A percentile compares a stretch with the other conserved stretches of the same genome.
Evolutionary conservation across 92 coral and sea anemone species (phyloP).

Genomic region (Umimayanthus chanpuru): DNA sequence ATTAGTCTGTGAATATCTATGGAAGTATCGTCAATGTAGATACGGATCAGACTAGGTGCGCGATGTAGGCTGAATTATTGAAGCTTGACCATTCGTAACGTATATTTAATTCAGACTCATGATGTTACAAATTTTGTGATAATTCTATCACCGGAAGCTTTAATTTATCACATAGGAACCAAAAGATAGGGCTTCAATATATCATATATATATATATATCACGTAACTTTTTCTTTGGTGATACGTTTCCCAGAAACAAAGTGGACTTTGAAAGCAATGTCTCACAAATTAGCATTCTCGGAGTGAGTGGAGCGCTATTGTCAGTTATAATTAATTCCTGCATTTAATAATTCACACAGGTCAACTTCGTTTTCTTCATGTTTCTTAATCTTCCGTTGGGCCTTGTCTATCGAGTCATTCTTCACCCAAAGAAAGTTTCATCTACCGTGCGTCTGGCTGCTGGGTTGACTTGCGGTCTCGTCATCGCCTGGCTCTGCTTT

Average conservation of each 20-base stretch:
- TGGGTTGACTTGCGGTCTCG: conserved; percentile 28
- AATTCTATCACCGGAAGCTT: neutral
- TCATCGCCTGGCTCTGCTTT: conserved; percentile 33
- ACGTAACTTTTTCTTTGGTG: neutral
- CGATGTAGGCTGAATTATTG: too few species aligned
- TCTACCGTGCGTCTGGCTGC: neutral
- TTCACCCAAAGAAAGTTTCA: conserved; percentile 33
- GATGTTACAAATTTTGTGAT: neutral
- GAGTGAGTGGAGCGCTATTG: neutral
- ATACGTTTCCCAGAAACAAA: neutral
- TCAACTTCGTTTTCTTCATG: conserved; percentile 36
- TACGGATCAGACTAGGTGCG: neutral
- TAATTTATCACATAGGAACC: neutral
- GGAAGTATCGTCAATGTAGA: too few species aligned
- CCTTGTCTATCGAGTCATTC: conserved; percentile 5
- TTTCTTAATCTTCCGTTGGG: conserved; percentile 34
- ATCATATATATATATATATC: too few species aligned
- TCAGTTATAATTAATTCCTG: too few species aligned
- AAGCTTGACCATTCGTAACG: neutral
- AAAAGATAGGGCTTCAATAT: neutral
- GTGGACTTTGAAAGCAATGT: neutral
- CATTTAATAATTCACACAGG: conserved; percentile 9
- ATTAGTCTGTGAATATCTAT: neutral
- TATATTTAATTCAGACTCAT: too few species aligned
- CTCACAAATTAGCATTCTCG: neutral